Percentiles rank a stretch among this genome's conserved stretches.
Conservation (phyloP, 2,113 vertebrate species). For the Thalassoma bifasciatum region DNA sequence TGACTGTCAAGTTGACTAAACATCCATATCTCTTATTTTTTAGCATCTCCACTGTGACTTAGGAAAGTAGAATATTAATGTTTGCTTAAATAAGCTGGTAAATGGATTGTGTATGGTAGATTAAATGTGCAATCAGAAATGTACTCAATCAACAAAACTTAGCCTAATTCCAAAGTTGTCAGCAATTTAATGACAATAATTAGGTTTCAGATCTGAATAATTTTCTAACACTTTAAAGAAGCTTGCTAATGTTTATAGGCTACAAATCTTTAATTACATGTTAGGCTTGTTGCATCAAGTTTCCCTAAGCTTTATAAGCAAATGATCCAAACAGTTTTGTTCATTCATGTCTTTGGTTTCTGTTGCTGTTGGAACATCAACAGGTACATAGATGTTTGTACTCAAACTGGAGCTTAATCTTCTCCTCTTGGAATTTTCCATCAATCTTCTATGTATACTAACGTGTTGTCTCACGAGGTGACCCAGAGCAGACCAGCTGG, state of each 20-base stretch:
- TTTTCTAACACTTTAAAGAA: neutral
- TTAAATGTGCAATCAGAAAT: neutral
- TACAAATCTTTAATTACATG: neutral
- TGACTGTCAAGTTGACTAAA: too few species aligned
- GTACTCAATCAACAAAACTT: neutral
- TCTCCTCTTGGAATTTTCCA: constrained; percentile 28
- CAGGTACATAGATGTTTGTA: neutral
- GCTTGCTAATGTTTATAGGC: neutral
- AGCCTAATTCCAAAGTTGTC: neutral
- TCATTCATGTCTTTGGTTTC: neutral
- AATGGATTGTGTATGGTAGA: neutral
- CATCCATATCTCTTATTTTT: too few species aligned
- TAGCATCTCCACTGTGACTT: too few species aligned
- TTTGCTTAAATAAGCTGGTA: too few species aligned
- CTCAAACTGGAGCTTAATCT: neutral
- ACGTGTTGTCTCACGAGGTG: constrained; percentile 12
- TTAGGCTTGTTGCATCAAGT: neutral
- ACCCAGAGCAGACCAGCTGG: constrained; percentile 40
- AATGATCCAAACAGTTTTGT: neutral
- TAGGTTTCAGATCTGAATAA: neutral
- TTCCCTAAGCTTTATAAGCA: neutral
- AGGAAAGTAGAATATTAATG: too few species aligned
- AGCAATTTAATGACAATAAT: neutral
- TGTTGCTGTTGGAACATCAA: neutral
- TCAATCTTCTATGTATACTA: constrained; percentile 20